Conservation (phyloP, 2,888 invertebrate species). For the Stenurella melanura region DNA sequence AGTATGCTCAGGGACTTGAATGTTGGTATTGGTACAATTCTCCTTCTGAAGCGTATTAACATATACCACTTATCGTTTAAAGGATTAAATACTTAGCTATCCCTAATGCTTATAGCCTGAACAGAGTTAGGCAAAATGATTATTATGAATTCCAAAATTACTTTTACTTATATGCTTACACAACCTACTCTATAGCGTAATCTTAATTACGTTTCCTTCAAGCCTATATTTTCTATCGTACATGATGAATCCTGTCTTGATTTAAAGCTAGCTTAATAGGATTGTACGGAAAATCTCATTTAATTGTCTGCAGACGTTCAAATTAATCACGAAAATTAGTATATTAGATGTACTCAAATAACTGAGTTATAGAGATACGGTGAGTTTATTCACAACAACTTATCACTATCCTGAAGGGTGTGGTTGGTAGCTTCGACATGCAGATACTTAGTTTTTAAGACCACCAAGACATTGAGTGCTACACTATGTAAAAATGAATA, state of each 20-base stretch:
- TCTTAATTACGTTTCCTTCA: neutral
- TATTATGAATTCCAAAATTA: slow-evolving; percentile 18
- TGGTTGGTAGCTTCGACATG: too few relatives aligned
- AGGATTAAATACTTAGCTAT: slow-evolving; percentile 29
- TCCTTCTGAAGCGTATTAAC: slow-evolving; percentile 9
- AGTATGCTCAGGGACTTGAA: neutral
- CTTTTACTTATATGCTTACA: neutral
- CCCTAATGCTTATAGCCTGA: slow-evolving; percentile 14
- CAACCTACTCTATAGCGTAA: neutral
- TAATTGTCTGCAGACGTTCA: slow-evolving; percentile 1
- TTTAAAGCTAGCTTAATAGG: slow-evolving; percentile 3
- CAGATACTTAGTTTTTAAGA: too few relatives aligned
- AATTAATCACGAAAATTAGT: slow-evolving; percentile 1
- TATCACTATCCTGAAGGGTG: too few relatives aligned
- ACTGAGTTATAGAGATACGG: neutral
- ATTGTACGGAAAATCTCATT: neutral
- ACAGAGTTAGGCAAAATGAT: neutral
- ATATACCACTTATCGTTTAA: neutral
- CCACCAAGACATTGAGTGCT: too few relatives aligned
- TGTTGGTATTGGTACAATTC: slow-evolving; percentile 2
- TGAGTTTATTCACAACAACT: neutral
- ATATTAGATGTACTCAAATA: neutral
- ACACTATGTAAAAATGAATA: too few relatives aligned
- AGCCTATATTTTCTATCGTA: neutral
- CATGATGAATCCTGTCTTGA: neutral